Evolutionary conservation across 2,113 vertebrate genomes (phyloP), one percentile per base, ranked within the genome.

Genomic region (Butorides virescens): DNA sequence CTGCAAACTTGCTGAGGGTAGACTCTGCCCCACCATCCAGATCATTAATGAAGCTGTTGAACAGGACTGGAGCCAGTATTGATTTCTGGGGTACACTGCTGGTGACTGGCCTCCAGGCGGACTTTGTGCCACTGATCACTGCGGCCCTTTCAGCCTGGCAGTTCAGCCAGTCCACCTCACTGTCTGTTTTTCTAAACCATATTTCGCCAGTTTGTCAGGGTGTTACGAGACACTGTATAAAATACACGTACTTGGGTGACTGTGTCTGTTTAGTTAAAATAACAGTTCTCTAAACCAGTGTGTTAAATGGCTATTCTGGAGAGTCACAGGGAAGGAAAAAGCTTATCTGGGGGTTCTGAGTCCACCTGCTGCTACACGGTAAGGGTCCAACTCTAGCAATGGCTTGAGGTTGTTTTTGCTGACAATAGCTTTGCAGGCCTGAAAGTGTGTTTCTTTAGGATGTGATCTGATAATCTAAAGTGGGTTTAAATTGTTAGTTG

Each of bases 401-500:
- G 26, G 18, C 27, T 74, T 66, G 42, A 89, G n/a, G 12, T 16
- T 66, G 29, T 9, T 56, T 61, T 91, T 88, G 47, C 76, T 63
- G 66, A 42, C 4, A 37, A 44, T 52, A 94, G 44, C 44, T 47
- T 75, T 92, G 82, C 37, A 92, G 61, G 52, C 82, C n/a, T 44
- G 61, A 86, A 92, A 49, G 67, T 55, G 36, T 88, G 59, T 88
- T 86, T 65, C 53, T 86, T 93, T 89, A 78, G 80, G 71, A 77
- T 82, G 66, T 66, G 59, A 87, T 86, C 59, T 83, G 32, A 93
- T 59, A 93, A 84, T 90, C 72, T 71, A 49, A 71, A 74, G 25
- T 67, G 77, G 6, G 52, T 70, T 93, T 92, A 95, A 92, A 79
- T 90, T 96, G 47, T 94, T 97, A 91, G 62, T 92, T 96, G 50